A percentile compares a stretch with the other conserved stretches of the same genome.
These are phyloP conservation scores for Magallana gigas DNA, from an alignment of 1,140 invertebrate species.

Conservation along the genomic window DNA sequence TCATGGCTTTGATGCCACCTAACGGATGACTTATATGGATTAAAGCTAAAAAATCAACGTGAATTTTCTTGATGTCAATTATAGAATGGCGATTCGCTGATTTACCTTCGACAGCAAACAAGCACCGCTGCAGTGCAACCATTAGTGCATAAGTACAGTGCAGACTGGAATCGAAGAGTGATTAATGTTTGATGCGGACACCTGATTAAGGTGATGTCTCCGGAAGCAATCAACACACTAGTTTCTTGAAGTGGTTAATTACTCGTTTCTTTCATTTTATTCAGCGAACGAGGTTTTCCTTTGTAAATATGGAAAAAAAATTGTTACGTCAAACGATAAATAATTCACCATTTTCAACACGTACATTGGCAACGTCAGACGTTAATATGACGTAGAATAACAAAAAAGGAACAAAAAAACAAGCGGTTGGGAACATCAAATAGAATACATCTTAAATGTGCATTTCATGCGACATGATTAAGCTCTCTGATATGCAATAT, in stretches of 20 bases:
- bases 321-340: background rate
- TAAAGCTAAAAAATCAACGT: no score
- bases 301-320: background rate
- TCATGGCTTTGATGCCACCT: no score
- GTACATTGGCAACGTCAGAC: conserved; percentile 8
- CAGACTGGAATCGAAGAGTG: background rate
- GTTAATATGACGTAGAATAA: background rate
- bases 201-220: background rate
- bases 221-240: background rate
- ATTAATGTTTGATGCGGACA: conserved; percentile 6
- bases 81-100: background rate
- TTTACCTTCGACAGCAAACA: background rate
- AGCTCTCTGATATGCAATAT: conserved; percentile 28
- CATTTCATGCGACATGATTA: conserved; percentile 16
- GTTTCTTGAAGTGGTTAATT: background rate
- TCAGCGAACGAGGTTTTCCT: background rate
- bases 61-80: background rate
- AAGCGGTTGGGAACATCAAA: background rate
- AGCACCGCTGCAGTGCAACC: background rate
- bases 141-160: background rate
- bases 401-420: background rate
- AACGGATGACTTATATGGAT: no score
- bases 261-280: background rate
- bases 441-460: conserved; percentile 16
- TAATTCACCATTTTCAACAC: background rate